Evolutionary conservation across 2,113 vertebrate species (phyloP).

Genomic region (Tetraodon nigroviridis): DNA sequence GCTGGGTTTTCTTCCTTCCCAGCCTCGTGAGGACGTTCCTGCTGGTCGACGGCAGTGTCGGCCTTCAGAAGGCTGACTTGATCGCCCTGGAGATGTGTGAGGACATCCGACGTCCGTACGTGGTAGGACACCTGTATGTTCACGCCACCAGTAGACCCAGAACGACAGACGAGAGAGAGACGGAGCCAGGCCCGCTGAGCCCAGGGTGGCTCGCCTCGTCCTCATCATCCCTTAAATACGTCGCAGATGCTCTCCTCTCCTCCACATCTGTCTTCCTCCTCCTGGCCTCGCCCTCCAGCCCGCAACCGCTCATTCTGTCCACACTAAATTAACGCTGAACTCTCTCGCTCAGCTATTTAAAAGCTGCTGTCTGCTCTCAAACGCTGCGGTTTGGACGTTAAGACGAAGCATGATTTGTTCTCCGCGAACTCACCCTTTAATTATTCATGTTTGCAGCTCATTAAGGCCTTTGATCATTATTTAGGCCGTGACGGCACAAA

Average conservation of each 20-base stretch:
- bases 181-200: too few species aligned
- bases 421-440: conserved; percentile 18
- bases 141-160: background rate
- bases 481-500: conserved; percentile 18
- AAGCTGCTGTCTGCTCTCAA: conserved; percentile 39
- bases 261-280: background rate
- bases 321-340: conserved; percentile 49
- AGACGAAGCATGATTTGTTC: conserved; percentile 42
- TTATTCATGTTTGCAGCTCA: conserved; percentile 51
- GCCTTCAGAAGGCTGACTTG: conserved; percentile 80
- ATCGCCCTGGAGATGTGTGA: conserved; percentile 93
- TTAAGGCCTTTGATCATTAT: conserved; percentile 40
- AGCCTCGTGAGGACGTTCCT: conserved; percentile 92
- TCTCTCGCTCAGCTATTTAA: conserved; percentile 62
- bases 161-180: too few species aligned
- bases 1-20: background rate
- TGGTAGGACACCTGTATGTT: conserved; percentile 73
- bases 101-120: conserved; percentile 87
- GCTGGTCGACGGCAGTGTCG: conserved; percentile 83
- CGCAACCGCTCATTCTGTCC: conserved; percentile 32
- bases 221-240: too few species aligned
- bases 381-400: conserved; percentile 6
- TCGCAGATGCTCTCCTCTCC: too few species aligned
- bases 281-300: conserved; percentile 7
- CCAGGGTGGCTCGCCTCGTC: too few species aligned